A percentile compares a stretch with the other conserved stretches of the same genome.
phyloP scores from a whole-genome alignment of 1,140 invertebrate genomes.

The Zophobas atratus region DNA sequence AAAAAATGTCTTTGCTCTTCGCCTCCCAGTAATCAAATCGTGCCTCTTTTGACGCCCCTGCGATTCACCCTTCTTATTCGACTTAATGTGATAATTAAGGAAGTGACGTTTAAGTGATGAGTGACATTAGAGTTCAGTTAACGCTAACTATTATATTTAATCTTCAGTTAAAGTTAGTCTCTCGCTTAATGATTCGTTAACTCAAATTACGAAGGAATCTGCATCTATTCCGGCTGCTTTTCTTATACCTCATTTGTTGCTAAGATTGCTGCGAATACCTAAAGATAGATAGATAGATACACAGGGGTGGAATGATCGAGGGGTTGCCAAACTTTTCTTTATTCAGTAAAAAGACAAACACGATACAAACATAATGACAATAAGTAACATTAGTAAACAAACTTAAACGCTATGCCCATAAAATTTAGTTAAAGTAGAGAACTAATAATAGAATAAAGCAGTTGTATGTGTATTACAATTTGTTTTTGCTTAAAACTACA shows the following conservation, averaged over 20 bases:
- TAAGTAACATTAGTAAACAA: conserved; percentile 52
- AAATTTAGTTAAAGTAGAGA: conserved; percentile 50
- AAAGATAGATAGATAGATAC: not conserved
- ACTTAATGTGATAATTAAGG: conserved; percentile 66
- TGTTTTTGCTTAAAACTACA: conserved; percentile 42
- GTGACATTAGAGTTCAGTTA: conserved; percentile 65
- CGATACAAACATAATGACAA: conserved; percentile 51
- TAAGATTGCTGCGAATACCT: conserved; percentile 38
- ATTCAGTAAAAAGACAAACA: conserved; percentile 51
- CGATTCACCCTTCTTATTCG: conserved; percentile 46
- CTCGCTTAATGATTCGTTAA: conserved; percentile 67
- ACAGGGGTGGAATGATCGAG: not conserved
- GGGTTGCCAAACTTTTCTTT: conserved; percentile 35
- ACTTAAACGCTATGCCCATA: conserved; percentile 33
- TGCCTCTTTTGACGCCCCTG: not conserved
- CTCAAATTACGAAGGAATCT: conserved; percentile 60
- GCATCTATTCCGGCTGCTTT: conserved; percentile 57
- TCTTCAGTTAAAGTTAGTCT: conserved; percentile 65
- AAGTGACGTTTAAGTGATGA: conserved; percentile 67
- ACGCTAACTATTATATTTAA: conserved; percentile 68
- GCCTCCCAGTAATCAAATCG: not conserved
- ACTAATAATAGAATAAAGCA: conserved; percentile 51
- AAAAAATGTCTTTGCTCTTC: too few species aligned
- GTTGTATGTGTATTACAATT: conserved; percentile 56
- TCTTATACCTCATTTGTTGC: conserved; percentile 61